Evolutionary conservation across 2,113 vertebrate species (phyloP), one percentile per base, ranked within the genome.

Genomic region (Polypterus bichir): DNA sequence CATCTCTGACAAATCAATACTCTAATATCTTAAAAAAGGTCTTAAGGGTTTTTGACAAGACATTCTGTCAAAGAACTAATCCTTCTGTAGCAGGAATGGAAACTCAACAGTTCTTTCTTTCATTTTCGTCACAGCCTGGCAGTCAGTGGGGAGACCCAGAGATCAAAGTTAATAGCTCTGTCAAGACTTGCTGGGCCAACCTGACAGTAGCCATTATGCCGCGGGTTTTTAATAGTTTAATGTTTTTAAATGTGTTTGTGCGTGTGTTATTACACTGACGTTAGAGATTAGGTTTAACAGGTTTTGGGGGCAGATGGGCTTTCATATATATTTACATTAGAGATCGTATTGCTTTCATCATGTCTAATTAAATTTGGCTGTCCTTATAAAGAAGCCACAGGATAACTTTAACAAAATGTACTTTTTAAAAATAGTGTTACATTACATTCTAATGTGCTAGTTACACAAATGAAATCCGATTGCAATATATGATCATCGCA

Each of bases 91-190:
- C 55, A 60, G 60, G 61, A 64, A 60, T 63, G 54, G 64, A 73
- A 65, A 58, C 69, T 65, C 65, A 48, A 58, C 9, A 67, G 46
- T 48, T 48, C 52, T 66, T 51, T 80, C 80, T 81, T 78, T 78
- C 77, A 51, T 48, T 52, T 65, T 66, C 44, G 45, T 60, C 60
- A 66, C 70, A 68, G 54, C 11, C 54, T 62, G 46, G 9, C 48
- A 57, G 60, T 56, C 60, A 60, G 67, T 46, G 56, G 56, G 66
- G 55, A 64, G 63, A 64, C 49, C 7, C 46, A 65, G 47, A 57
- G 63, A 71, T 76, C 68, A 70, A 57, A 72, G 74, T 72, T 74
- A 76, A 74, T 74, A 70, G 72, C 67, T 68, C 70, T 76, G 74
- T 76, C 74, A 72, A 63, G 64, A 74, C 59, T 46, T 54, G 54